Conservation (phyloP, 2,888 invertebrate species). For the Meganola albula region DNA sequence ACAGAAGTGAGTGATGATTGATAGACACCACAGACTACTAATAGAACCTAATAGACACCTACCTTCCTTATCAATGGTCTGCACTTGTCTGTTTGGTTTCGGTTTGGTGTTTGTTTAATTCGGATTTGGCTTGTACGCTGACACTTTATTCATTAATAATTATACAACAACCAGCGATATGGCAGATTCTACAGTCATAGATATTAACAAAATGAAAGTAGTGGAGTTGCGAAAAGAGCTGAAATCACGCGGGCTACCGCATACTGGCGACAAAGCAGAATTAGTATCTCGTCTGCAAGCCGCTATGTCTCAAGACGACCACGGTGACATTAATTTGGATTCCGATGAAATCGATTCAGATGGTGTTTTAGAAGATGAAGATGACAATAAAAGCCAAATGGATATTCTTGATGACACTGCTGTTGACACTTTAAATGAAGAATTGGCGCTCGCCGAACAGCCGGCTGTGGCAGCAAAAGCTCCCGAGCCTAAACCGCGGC, state of each 20-base stretch:
- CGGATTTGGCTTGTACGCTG: too few relatives aligned
- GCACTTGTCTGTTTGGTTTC: too few relatives aligned
- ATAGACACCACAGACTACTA: too few relatives aligned
- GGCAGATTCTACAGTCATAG: conserved; percentile 48
- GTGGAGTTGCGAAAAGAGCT: conserved; percentile 90
- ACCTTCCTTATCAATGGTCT: too few relatives aligned
- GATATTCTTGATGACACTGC: conserved; percentile 60
- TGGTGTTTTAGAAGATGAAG: conserved; percentile 74
- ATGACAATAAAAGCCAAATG: conserved; percentile 66
- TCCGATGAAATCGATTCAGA: conserved; percentile 75
- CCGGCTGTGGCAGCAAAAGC: conserved; percentile 35
- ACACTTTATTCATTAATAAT: too few relatives aligned
- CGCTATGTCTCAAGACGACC: conserved; percentile 69
- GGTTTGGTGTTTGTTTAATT: too few relatives aligned
- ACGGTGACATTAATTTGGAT: conserved; percentile 57
- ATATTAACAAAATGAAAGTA: conserved; percentile 80
- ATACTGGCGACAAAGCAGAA: conserved; percentile 89
- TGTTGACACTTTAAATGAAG: conserved; percentile 60
- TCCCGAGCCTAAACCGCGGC: conserved; percentile 41
- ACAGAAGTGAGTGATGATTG: too few relatives aligned
- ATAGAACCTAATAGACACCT: too few relatives aligned
- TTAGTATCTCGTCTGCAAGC: conserved; percentile 85
- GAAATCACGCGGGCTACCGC: conserved; percentile 85
- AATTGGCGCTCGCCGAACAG: conserved; percentile 53
- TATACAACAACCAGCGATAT: too few relatives aligned